Evolutionary conservation across 2,113 vertebrate genomes (phyloP).

Genomic region (Zapus hudsonius): DNA sequence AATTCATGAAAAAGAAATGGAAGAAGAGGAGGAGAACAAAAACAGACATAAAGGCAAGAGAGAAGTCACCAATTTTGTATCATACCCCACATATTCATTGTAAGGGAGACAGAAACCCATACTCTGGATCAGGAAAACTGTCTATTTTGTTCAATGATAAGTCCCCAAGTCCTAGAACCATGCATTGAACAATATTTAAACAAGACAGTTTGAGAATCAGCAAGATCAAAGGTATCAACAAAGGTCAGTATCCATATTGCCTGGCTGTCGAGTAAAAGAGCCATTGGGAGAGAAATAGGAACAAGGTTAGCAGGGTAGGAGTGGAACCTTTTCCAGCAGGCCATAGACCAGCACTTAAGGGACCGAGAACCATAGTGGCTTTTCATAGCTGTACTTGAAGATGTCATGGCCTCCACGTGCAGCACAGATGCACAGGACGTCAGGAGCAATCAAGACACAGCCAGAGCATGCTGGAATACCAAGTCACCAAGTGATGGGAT

Average conservation of each 20-base stretch:
- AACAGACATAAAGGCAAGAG: neutral
- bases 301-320: neutral
- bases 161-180: neutral
- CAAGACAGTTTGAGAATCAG: neutral
- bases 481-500: neutral
- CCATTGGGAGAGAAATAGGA: neutral
- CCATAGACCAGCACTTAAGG: accelerated
- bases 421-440: neutral
- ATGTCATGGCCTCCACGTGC: neutral
- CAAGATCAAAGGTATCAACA: neutral
- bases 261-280: neutral
- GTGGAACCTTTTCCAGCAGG: neutral
- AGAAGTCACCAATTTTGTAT: neutral
- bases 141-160: neutral
- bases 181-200: neutral
- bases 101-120: neutral
- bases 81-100: neutral
- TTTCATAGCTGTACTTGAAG: neutral
- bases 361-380: neutral
- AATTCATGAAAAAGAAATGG: neutral
- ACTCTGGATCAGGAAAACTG: neutral
- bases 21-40: neutral
- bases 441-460: neutral
- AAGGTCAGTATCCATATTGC: no score
- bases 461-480: neutral